A percentile compares a stretch with the other conserved stretches of the same genome.
Conservation (phyloP, 2,113 vertebrate genomes). For the Zapus hudsonius region DNA sequence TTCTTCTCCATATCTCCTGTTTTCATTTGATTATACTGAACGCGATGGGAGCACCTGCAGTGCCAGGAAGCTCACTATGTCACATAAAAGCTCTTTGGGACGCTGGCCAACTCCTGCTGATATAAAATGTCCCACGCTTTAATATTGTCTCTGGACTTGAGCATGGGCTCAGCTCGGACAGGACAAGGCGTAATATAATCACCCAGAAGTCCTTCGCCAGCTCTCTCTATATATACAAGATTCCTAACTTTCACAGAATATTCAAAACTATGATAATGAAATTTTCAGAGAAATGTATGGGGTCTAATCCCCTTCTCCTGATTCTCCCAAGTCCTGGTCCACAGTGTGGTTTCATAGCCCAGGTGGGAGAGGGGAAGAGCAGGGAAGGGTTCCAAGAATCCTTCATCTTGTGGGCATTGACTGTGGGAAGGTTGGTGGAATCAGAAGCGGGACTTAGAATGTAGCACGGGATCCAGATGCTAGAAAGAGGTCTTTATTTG, state of each 20-base stretch:
- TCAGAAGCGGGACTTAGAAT: not conserved
- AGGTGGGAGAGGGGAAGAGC: not conserved
- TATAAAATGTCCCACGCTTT: not conserved
- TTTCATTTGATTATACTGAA: not conserved
- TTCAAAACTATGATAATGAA: not conserved
- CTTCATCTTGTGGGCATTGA: rapidly evolving
- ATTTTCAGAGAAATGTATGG: not conserved
- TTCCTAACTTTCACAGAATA: slow-evolving; percentile 17
- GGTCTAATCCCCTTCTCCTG: not conserved
- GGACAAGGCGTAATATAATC: not conserved
- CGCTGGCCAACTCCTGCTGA: not conserved
- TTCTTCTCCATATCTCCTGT: not conserved
- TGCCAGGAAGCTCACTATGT: not conserved
- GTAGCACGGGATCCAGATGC: not conserved
- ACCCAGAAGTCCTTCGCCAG: not conserved
- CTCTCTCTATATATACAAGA: not conserved
- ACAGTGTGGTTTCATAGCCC: not conserved
- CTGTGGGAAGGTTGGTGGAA: not conserved
- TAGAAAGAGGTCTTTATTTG: not conserved
- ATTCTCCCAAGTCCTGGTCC: not conserved
- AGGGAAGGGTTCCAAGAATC: not conserved
- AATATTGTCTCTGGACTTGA: not conserved
- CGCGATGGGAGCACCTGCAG: not conserved
- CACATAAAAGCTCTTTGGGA: not conserved
- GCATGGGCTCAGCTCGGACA: not conserved